Evolutionary conservation across 2,888 invertebrate genomes (phyloP), one percentile per base, ranked within the genome.

Genomic region (Odontocolon sp.): DNA sequence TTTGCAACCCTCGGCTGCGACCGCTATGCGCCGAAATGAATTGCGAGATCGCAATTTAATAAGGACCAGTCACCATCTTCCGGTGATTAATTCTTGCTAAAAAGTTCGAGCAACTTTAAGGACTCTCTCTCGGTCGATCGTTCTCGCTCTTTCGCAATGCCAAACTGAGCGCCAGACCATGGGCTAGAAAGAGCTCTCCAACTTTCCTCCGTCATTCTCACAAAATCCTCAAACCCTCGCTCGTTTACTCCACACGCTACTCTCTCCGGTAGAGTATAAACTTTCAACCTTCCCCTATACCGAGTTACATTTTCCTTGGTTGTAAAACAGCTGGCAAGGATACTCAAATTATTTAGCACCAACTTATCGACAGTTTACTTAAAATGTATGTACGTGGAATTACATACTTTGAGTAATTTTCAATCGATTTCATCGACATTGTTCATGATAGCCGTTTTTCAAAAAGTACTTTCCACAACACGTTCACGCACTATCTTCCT

Each of bases 1-100:
- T 9, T 4, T 23, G n/a, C 11, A 0, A 23, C 28, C 59, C 50
- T 21, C 38, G n/a, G n/a, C n/a, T n/a, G 42, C 26, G 33, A 61
- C 50, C 42, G 36, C 23, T 47, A 26, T 50, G 47, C 64, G 66
- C 61, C 64, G 50, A 70, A 81, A 81, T 81, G 76, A 77, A 79
- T 82, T 73, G 80, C 77, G 80, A 76, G 52, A 79, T 71, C 64
- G 85, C 86, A 87, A 88, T 88, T 88, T 88, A 88, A 88, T 88
- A 87, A 89, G 86, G 86, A 86, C 56, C 86, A 87, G 88, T 87
- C 87, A 83, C 85, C 86, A 84, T 87, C 87, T 88, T 86, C 85
- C 85, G 85, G 85, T 87, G 86, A 88, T 89, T 88, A 89, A 89
- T 89, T 88, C 87, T 83, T 82, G 83, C 85, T 85, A 86, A 88